These are phyloP conservation scores for Maniola hyperantus DNA, from an alignment of 2,888 invertebrate genomes.

Conservation along the genomic window DNA sequence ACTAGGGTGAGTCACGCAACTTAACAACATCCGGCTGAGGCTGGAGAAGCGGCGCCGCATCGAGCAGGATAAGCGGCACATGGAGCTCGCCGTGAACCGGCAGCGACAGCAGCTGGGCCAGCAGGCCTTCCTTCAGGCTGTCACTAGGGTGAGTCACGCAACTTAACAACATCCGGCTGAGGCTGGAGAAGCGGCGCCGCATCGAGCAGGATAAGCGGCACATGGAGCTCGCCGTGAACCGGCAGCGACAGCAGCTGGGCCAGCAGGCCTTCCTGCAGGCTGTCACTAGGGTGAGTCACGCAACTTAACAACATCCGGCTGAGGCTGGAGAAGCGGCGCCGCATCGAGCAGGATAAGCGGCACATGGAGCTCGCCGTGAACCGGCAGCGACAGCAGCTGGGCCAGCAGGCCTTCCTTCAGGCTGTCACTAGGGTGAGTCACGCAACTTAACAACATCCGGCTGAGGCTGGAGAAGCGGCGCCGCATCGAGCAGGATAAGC, in stretches of 20 bases:
- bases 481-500: constrained; percentile 95
- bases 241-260: constrained; percentile 94
- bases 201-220: constrained; percentile 95
- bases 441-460: constrained; percentile 93
- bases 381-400: constrained; percentile 93
- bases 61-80: constrained; percentile 93
- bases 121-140: constrained; percentile 95
- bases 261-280: constrained; percentile 96
- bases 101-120: constrained; percentile 96
- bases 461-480: constrained; percentile 95
- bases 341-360: constrained; percentile 95
- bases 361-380: constrained; percentile 92
- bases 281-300: constrained; percentile 88
- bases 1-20: constrained; percentile 91
- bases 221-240: constrained; percentile 92
- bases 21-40: constrained; percentile 94
- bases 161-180: constrained; percentile 93
- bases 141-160: constrained; percentile 90
- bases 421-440: constrained; percentile 90
- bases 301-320: constrained; percentile 94
- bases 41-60: constrained; percentile 96
- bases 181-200: constrained; percentile 52
- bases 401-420: constrained; percentile 95
- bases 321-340: constrained; percentile 94
- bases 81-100: constrained; percentile 92